A percentile compares a stretch with the other conserved stretches of the same genome.
Conservation (phyloP, 1,140 invertebrate genomes). For the Vollenhovia emeryi region DNA sequence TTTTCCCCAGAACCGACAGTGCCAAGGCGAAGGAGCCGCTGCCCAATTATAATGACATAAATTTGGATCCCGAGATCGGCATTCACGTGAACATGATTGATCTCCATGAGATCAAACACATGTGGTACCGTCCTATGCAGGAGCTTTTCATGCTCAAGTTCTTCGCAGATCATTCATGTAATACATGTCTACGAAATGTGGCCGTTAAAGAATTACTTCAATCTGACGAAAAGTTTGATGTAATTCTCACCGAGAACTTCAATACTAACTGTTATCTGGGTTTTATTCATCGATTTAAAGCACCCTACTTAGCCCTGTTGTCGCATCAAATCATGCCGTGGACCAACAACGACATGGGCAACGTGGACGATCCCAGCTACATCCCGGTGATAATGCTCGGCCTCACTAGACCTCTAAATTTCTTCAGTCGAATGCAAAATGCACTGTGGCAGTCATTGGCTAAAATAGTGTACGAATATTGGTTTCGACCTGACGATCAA, state of each 20-base stretch:
- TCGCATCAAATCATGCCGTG: constrained; percentile 87
- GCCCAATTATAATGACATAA: constrained; percentile 86
- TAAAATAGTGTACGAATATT: constrained; percentile 45
- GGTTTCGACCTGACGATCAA: constrained; percentile 63
- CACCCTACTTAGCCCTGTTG: constrained; percentile 86
- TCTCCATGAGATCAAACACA: constrained; percentile 61
- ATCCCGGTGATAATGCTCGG: constrained; percentile 85
- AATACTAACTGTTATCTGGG: constrained; percentile 88
- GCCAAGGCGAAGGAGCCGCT: constrained; percentile 79
- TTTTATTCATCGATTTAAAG: constrained; percentile 83
- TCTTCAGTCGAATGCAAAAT: constrained; percentile 87
- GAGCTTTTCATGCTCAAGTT: constrained; percentile 64
- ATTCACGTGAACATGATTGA: constrained; percentile 81
- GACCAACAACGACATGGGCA: constrained; percentile 86
- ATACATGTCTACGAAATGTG: constrained; percentile 84
- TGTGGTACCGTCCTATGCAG: accelerated
- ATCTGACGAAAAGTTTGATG: constrained; percentile 86
- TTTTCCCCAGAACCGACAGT: constrained; percentile 84
- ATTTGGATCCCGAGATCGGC: constrained; percentile 72
- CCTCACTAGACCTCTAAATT: constrained; percentile 85
- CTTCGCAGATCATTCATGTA: constrained; percentile 79
- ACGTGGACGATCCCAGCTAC: constrained; percentile 87
- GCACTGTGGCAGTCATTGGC: constrained; percentile 62
- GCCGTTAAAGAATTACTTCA: constrained; percentile 85
- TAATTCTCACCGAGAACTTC: constrained; percentile 88